Base-by-base conservation (phyloP, 2,113 vertebrate species). In the Heliornis fulica region DNA sequence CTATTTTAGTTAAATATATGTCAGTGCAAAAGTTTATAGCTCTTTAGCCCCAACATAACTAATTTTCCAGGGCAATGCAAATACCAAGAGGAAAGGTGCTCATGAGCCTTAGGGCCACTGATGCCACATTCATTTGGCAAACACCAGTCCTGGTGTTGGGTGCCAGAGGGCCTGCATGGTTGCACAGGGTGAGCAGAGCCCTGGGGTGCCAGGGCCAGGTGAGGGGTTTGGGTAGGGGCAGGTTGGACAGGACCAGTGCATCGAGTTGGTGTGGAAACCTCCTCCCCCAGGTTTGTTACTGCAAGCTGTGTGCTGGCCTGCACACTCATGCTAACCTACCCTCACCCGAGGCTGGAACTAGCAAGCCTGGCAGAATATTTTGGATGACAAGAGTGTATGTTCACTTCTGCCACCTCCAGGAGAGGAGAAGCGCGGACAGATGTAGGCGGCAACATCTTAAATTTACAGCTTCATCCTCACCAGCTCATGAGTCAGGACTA, bases 391-490 rank as follows among this genome's bases (percentile, higher is more conserved):
- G 40, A 40, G 21, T 2, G 18, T 13, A 23, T 32, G 65, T 96
- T 93, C 28, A 7, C 76, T 87, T 84, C 94, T 95, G 90, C 95
- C 92, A 95, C 94, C 88, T 85, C 88, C 85, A 50, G 92, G 88
- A 94, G 70, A 95, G 85, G 61, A 96, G 61, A 84, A 71, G 61
- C 0, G 32, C 7, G 57, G 87, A 79, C 84, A 87, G 69, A 64
- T 53, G 92, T 93, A 90, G 94, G 95, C 36, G 45, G 90, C 85
- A 83, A 43, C 66, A 40, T 90, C 84, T 94, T 74, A 80, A 86
- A 89, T 93, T 94, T 85, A 56, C 82, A 85, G 66, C 31, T 91
- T 85, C n/a, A 93, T 93, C 75, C 82, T 9, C 85, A 80, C 34
- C 70, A 72, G 53, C 78, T 79, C 61, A 9, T 91, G 94, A 95